Evolutionary conservation across 2,113 vertebrate genomes (phyloP), one percentile per base, ranked within the genome.

Genomic region (Dicerorhinus sumatrensis): DNA sequence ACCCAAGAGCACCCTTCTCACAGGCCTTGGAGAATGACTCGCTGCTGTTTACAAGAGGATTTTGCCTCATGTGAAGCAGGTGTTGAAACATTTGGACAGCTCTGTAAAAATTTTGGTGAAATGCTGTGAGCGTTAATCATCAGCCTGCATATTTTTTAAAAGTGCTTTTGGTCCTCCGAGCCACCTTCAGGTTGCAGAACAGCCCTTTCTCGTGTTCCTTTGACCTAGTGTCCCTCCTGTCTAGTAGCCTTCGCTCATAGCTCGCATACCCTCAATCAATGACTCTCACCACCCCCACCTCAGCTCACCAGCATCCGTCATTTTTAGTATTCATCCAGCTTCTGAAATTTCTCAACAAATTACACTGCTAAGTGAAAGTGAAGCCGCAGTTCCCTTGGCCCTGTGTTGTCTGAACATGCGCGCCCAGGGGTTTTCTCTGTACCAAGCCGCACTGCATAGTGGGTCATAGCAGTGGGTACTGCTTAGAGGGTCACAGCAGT

Each of bases 51-150:
- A 97, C 97, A 95, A 33, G 80, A 96, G 72, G 84, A 94, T 75
- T 97, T 96, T 83, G 70, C 91, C 84, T 97, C 96, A 63, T 97
- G 95, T 96, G 96, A 96, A 96, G 96, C 97, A 98, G 97, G 98
- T 98, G 97, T 97, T 97, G 97, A 98, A 97, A 98, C 93, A 97
- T 96, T 97, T 93, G 88, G 96, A 98, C 96, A 98, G 96, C 88
- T 85, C 95, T 85, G 88, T 91, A 89, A 97, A 97, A 94, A 88
- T 93, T 91, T 69, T 70, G 95, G 96, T 97, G 88, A 93, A 97
- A 95, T 93, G 95, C 18, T 46, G 79, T 90, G 65, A 95, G 87
- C 51, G 39, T 95, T 96, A 88, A 96, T 94, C 97, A 91, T 96
- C 95, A 88, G 85, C 72, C 73, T 94, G 92, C 39, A 46, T 80